Percentiles rank a stretch among this genome's conserved stretches.
Evolutionary conservation across 2,797 vertebrate species (phyloP).

Genomic region (Sebastes umbrosus): DNA sequence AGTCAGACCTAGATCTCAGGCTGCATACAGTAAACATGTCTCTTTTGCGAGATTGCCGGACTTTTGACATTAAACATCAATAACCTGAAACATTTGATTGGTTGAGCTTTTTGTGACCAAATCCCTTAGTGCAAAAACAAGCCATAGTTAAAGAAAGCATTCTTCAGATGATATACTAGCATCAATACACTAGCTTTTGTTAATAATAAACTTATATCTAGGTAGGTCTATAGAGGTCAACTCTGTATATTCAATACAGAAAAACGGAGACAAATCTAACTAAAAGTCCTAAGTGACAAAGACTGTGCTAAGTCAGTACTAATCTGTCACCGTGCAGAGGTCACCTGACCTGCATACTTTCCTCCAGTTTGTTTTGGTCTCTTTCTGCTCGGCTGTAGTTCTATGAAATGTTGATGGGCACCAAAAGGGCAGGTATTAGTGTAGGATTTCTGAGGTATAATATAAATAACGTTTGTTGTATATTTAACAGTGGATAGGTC

Average conservation of each 20-base stretch:
- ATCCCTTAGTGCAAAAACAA: neutral
- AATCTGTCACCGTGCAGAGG: conserved; percentile 36
- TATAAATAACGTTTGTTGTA: conserved; percentile 61
- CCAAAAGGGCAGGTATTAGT: conserved; percentile 11
- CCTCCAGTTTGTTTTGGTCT: conserved; percentile 61
- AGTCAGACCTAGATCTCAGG: neutral
- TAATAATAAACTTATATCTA: neutral
- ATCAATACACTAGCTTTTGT: neutral
- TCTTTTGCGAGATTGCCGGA: neutral
- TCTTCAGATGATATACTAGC: neutral
- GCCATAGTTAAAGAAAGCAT: neutral
- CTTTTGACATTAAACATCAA: neutral
- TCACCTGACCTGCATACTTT: conserved; percentile 62
- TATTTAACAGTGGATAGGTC: conserved; percentile 28
- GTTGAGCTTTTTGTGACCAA: neutral
- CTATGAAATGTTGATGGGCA: conserved; percentile 65
- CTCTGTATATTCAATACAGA: neutral
- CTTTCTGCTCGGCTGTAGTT: conserved; percentile 47
- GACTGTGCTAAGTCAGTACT: neutral
- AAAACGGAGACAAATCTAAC: neutral
- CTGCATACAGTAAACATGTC: neutral
- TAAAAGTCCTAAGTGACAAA: neutral
- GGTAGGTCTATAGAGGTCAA: neutral
- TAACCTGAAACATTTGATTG: neutral
- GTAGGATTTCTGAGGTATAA: neutral